Conservation (phyloP, 2,888 invertebrate species). For the Drosophila anceps region DNA sequence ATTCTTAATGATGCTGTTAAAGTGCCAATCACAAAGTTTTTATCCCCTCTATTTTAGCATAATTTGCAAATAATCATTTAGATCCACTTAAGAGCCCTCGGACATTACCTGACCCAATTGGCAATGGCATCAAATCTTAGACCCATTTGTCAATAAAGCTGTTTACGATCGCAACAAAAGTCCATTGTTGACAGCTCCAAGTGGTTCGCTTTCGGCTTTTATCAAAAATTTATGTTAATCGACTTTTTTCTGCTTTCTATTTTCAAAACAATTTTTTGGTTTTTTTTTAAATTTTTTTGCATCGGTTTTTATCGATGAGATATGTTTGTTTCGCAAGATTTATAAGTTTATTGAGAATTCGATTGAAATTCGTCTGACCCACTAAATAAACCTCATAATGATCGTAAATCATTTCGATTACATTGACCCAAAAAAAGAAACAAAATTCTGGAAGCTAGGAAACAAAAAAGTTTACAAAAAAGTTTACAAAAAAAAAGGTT, state of each 20-base stretch:
- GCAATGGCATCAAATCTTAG: constrained; percentile 31
- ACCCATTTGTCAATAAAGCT: constrained; percentile 68
- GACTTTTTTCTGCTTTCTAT: constrained; percentile 62
- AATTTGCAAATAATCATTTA: constrained; percentile 27
- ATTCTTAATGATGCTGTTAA: constrained; percentile 53
- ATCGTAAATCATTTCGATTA: constrained; percentile 26
- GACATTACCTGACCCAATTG: constrained; percentile 63
- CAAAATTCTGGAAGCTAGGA: constrained; percentile 6
- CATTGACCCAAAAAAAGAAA: constrained; percentile 21
- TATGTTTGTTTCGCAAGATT: constrained; percentile 41
- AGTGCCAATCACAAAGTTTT: constrained; percentile 55
- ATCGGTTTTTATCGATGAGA: constrained; percentile 27
- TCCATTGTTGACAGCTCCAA: constrained; percentile 46
- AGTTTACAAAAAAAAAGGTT: background rate
- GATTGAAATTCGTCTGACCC: constrained; percentile 39
- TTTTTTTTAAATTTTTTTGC: background rate
- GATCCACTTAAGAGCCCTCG: constrained; percentile 36
- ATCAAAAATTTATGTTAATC: constrained; percentile 66
- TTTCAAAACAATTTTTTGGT: constrained; percentile 29
- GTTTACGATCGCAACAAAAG: constrained; percentile 29
- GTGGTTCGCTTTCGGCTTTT: constrained; percentile 35
- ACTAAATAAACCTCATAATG: constrained; percentile 22
- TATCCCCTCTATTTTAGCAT: constrained; percentile 58
- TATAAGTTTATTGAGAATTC: constrained; percentile 55
- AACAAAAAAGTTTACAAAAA: constrained; percentile 1